These are phyloP conservation scores for Amphiduros pacificus DNA, from an alignment of 2,888 invertebrate genomes.

Conservation along the genomic window DNA sequence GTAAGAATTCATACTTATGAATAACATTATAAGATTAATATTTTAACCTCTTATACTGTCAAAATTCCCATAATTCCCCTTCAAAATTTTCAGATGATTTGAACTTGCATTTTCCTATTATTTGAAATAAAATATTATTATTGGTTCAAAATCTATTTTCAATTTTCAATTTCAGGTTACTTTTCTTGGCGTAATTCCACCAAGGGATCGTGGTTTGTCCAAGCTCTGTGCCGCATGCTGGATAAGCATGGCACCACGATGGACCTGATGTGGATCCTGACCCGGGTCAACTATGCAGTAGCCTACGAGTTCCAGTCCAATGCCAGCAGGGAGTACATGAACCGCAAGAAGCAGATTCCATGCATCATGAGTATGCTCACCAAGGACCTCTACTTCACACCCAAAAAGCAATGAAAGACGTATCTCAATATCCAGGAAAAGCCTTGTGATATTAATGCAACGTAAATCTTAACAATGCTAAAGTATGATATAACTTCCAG, in stretches of 20 bases:
- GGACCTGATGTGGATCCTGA: constrained; percentile 83
- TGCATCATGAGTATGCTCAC: constrained; percentile 31
- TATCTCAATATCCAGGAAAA: too few relatives aligned
- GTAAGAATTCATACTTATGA: too few relatives aligned
- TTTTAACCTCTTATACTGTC: too few relatives aligned
- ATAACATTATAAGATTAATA: too few relatives aligned
- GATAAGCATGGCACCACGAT: constrained; percentile 72
- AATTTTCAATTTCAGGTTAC: constrained; percentile 75
- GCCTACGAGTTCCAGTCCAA: constrained; percentile 86
- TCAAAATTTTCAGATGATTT: too few relatives aligned
- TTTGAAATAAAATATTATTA: too few relatives aligned
- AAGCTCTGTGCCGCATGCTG: constrained; percentile 81
- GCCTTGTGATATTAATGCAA: too few relatives aligned
- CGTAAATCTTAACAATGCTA: too few relatives aligned
- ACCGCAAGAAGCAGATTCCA: constrained; percentile 38
- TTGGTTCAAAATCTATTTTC: too few relatives aligned
- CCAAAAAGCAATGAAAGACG: constrained; percentile 8
- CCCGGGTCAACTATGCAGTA: constrained; percentile 71
- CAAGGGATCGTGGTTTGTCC: constrained; percentile 95
- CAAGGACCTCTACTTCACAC: constrained; percentile 27
- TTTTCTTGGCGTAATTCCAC: constrained; percentile 94
- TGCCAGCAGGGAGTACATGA: constrained; percentile 43
- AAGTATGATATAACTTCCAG: too few relatives aligned
- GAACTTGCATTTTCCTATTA: too few relatives aligned
- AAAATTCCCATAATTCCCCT: too few relatives aligned